Percentiles rank a stretch among this genome's conserved stretches.
Evolutionary conservation across 2,888 invertebrate species (phyloP).

Genomic region (Troides helena): DNA sequence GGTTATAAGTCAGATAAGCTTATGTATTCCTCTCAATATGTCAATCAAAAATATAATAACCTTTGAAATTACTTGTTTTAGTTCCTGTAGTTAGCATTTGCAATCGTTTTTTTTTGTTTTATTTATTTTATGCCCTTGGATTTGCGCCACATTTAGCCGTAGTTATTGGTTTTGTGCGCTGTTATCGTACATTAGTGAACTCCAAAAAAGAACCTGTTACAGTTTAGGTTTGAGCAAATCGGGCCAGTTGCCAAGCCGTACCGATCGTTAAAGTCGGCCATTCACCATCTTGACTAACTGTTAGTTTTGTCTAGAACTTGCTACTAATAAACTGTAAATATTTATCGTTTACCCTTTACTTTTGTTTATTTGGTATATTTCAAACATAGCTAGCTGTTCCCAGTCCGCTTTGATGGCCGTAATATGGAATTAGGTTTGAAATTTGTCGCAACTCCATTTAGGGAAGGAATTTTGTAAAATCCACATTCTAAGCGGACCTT

Average conservation of each 20-base stretch:
- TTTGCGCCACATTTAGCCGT: conserved; percentile 1
- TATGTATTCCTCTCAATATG: not conserved
- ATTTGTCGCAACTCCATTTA: too few relatives aligned
- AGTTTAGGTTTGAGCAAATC: not conserved
- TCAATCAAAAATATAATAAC: not conserved
- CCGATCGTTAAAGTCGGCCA: conserved; percentile 8
- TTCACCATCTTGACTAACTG: conserved; percentile 9
- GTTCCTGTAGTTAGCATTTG: not conserved
- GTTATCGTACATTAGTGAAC: not conserved
- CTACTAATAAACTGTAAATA: not conserved
- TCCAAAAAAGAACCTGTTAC: conserved; percentile 1
- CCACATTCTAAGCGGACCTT: too few relatives aligned
- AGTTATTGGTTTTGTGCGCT: not conserved
- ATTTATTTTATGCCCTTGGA: not conserved
- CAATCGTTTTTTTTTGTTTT: not conserved
- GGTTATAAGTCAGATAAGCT: too few relatives aligned
- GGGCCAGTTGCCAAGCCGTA: conserved; percentile 15
- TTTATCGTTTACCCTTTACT: not conserved
- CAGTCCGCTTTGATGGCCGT: too few relatives aligned
- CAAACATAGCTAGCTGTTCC: too few relatives aligned
- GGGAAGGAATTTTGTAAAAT: too few relatives aligned
- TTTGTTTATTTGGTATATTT: too few relatives aligned
- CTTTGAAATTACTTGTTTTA: not conserved
- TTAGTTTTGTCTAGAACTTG: not conserved
- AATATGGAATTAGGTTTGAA: too few relatives aligned